Evolutionary conservation across 1,140 invertebrate genomes (phyloP), one percentile per base, ranked within the genome.

Genomic region (Sipha flava): DNA sequence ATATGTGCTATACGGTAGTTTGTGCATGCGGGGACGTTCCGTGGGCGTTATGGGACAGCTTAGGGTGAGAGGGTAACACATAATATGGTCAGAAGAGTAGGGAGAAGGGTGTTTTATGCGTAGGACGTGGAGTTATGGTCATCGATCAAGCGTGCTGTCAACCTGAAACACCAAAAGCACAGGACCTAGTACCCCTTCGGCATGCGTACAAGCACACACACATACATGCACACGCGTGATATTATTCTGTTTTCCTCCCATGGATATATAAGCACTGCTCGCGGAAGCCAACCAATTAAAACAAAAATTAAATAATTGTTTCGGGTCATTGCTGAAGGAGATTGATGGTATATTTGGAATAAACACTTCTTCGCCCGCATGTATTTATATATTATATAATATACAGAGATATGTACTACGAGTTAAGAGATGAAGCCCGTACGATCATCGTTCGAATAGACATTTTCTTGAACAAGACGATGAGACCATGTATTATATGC

Each of bases 271-370:
- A 54, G 47, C 45, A 31, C 31, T 37, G 34, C 34, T 52, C 73
- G n/a, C n/a, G 73, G 73, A 49, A 75, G 72, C 72, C 72, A 75
- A 75, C 73, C 73, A 77, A 77, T 77, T 77, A 77, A 77, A 77
- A 77, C 73, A 77, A 77, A 77, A 77, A 77, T 77, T 77, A 77
- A 77, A 77, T 77, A 77, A 77, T 77, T 77, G 73, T 77, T 77
- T 77, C 73, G 73, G 73, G 73, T 77, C 73, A 77, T 77, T 59
- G 73, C 73, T 77, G 73, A 77, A 77, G 47, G 70, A 75, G 73
- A 77, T 77, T 77, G 73, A 77, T 77, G 52, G 73, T 16, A 52
- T 77, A 31, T 59, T 52, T 21, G 73, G 34, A 77, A 70, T 47
- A 70, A 70, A 70, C 66, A 70, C 43, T 70, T 77, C 73, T 52